Evolutionary conservation across 2,888 invertebrate genomes (phyloP).

Genomic region (Drosophila yooni): DNA sequence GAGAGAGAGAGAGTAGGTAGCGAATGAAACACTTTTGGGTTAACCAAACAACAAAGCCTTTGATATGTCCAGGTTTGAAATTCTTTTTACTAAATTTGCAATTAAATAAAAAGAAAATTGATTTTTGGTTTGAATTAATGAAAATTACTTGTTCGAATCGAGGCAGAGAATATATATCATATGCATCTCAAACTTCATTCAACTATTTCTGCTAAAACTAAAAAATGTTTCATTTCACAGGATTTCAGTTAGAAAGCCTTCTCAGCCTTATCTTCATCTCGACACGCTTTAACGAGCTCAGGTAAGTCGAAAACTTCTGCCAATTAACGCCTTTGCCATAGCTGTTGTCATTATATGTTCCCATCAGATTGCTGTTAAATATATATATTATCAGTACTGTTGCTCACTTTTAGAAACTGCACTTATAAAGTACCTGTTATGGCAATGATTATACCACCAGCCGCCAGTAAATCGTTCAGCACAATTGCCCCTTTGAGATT

Average conservation of each 20-base stretch:
- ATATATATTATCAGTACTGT: background rate
- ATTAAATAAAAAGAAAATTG: background rate
- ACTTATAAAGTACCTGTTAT: constrained; percentile 86
- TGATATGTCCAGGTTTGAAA: too few relatives aligned
- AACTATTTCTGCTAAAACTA: background rate
- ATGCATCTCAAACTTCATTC: background rate
- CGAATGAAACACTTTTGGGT: background rate
- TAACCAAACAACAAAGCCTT: background rate
- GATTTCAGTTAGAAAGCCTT: background rate
- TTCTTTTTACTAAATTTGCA: background rate
- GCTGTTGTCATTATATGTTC: constrained; percentile 86
- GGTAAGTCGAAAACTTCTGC: constrained; percentile 88
- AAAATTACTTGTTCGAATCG: background rate
- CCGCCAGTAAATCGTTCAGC: constrained; percentile 89
- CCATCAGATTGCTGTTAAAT: constrained; percentile 88
- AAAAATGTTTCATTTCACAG: background rate
- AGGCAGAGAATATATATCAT: background rate
- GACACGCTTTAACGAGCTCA: constrained; percentile 87
- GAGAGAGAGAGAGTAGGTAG: background rate
- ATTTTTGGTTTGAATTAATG: background rate
- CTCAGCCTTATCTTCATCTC: constrained; percentile 88
- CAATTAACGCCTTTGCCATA: constrained; percentile 89
- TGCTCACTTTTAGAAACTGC: background rate
- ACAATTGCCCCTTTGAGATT: constrained; percentile 88
- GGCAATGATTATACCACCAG: constrained; percentile 91